Conservation (phyloP, 2,888 invertebrate genomes). For the Leistus spinibarbis region DNA sequence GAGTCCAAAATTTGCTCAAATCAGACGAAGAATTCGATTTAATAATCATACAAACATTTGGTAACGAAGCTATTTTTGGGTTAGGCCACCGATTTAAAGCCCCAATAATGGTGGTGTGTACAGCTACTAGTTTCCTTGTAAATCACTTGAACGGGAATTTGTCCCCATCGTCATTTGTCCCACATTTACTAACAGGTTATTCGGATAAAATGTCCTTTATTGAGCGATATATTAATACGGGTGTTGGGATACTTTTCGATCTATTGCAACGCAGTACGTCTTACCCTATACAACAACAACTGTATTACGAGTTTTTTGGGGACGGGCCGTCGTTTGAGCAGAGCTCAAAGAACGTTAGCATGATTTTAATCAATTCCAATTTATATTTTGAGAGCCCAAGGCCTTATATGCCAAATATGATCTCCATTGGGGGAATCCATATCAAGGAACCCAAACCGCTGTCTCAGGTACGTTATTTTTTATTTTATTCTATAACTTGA, state of each 20-base stretch:
- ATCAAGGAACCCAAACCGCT: conserved; percentile 22
- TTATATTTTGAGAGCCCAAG: conserved; percentile 19
- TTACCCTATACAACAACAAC: conserved; percentile 32
- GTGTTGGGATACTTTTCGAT: conserved; percentile 30
- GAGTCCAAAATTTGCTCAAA: conserved; percentile 21
- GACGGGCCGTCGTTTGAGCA: conserved; percentile 42
- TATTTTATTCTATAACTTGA: background rate
- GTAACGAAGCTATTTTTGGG: conserved; percentile 51
- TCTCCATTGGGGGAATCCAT: conserved; percentile 20
- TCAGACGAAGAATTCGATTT: conserved; percentile 48
- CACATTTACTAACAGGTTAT: conserved; percentile 46
- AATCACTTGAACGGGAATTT: conserved; percentile 50
- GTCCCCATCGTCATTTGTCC: conserved; percentile 51
- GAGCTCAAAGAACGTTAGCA: conserved; percentile 23
- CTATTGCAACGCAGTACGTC: conserved; percentile 24
- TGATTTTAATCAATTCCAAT: conserved; percentile 14
- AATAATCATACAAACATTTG: conserved; percentile 49
- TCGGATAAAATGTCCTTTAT: conserved; percentile 51
- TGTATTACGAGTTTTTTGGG: conserved; percentile 44
- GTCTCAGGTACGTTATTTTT: background rate
- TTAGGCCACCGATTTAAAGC: conserved; percentile 51
- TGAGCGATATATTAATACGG: conserved; percentile 49
- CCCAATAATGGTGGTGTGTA: conserved; percentile 50
- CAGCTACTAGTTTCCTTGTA: conserved; percentile 46
- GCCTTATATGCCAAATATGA: conserved; percentile 35